A percentile compares a stretch with the other conserved stretches of the same genome.
Evolutionary conservation across 2,113 vertebrate species (phyloP).

Genomic region (Elephantulus edwardii): DNA sequence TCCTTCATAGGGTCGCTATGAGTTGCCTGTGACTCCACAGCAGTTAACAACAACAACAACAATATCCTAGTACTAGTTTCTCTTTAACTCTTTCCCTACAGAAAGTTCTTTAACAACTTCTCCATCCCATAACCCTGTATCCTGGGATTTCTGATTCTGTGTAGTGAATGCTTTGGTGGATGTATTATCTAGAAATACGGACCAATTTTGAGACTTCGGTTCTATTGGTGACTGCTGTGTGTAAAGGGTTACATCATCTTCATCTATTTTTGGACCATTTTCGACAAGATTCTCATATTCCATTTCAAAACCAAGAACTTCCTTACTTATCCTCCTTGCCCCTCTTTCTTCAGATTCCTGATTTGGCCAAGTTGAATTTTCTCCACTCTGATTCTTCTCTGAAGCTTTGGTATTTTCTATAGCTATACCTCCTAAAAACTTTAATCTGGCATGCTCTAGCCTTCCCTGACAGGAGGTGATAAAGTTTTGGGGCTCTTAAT

Average conservation of each 20-base stretch:
- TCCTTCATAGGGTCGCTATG: no score
- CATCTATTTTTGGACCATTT: conserved; percentile 66
- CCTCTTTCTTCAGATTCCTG: conserved; percentile 55
- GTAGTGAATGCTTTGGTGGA: conserved; percentile 71
- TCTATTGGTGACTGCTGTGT: conserved; percentile 64
- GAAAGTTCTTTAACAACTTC: conserved; percentile 88
- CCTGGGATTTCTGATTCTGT: conserved; percentile 86
- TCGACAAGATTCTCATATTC: conserved; percentile 70
- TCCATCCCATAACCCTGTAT: conserved; percentile 91
- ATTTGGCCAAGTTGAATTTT: conserved; percentile 38
- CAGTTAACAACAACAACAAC: no score
- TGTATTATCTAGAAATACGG: conserved; percentile 64
- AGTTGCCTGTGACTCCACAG: no score
- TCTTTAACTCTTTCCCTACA: conserved; percentile 96
- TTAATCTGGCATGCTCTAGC: conserved; percentile 71
- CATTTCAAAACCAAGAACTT: conserved; percentile 71
- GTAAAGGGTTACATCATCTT: conserved; percentile 68
- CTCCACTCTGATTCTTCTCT: conserved; percentile 54
- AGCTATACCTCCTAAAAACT: conserved; percentile 6
- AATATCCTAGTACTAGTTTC: conserved; percentile 94
- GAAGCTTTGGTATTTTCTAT: conserved; percentile 48
- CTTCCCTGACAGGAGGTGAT: conserved; percentile 73
- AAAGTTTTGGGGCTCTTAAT: conserved; percentile 74
- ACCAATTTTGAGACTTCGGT: conserved; percentile 79
- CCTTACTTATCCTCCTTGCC: conserved; percentile 70